Evolutionary conservation across 2,888 invertebrate genomes (phyloP).

Genomic region (Trachelus troglodyta): DNA sequence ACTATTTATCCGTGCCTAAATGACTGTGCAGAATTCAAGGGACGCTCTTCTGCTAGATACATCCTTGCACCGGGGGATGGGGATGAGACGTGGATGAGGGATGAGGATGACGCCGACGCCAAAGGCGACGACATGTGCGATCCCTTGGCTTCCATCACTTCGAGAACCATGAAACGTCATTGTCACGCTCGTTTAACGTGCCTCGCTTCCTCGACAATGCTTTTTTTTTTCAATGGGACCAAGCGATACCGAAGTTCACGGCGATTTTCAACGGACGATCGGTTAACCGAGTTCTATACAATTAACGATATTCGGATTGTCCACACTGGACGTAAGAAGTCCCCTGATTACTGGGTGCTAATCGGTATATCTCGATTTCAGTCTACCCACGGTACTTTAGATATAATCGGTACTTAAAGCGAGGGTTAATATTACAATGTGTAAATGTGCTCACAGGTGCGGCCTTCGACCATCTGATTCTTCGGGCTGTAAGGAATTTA

Average conservation of each 20-base stretch:
- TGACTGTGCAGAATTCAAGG: neutral
- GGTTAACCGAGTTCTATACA: neutral
- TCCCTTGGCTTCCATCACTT: conserved; percentile 15
- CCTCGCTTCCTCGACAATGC: conserved; percentile 27
- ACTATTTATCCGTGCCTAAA: neutral
- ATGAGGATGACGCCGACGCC: neutral
- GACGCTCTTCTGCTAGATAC: neutral
- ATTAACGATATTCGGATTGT: neutral
- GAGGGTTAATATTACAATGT: neutral
- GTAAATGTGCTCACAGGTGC: neutral
- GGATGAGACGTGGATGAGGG: neutral
- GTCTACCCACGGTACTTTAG: neutral
- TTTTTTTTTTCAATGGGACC: neutral
- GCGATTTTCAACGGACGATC: neutral
- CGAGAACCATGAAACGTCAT: conserved; percentile 48
- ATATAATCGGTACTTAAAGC: neutral
- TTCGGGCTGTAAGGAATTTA: neutral
- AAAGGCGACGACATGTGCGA: conserved; percentile 1
- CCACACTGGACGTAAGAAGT: neutral
- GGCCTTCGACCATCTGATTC: neutral
- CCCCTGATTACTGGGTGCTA: neutral
- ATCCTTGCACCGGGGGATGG: neutral
- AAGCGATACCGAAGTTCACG: neutral
- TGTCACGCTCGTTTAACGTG: conserved; percentile 51
- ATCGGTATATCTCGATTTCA: neutral